Evolutionary conservation across 2,797 vertebrate genomes (phyloP), one percentile per base, ranked within the genome.

Genomic region (Podargus strigoides): DNA sequence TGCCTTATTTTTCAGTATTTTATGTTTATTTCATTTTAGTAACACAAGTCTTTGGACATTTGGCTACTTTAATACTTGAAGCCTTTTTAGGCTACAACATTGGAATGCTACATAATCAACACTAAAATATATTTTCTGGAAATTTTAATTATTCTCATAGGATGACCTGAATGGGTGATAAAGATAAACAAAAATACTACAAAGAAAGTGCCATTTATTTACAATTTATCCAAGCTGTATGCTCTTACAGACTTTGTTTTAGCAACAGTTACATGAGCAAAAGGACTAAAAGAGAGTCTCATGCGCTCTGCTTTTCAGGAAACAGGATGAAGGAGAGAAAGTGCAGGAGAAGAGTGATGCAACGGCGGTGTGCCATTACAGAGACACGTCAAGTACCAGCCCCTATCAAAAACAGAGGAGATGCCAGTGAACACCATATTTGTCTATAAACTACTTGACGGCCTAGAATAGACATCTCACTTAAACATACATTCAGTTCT

Each of bases 401-500:
- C 39, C 23, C 13, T 17, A 1, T 18, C 7, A 42, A 60, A 59
- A 62, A 2, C 7, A 50, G 39, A 42, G 27, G 24, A 36, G 47
- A 66, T 26, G 6, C 17, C 2, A 7, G 30, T 32, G 39, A 30
- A n/a, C n/a, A 28, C 14, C 42, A 6, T 9, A 18, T 19, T 73
- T 74, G 36, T 17, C 59, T 32, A 6, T 14, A 10, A 68, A 34
- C 22, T 50, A 10, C 16, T 68, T 66, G 50, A 76, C 49, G 76
- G n/a, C 15, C 23, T 19, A 34, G 32, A 66, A 19, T 1, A 68
- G 41, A 28, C 19, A 41, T 14, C 19, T 67, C 1, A 1, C 37
- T 39, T n/a, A 27, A 34, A 19, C 9, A n/a, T 6, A 12, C 0
- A 16, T 50, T 28, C 30, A 39, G 0, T 60, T 27, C 13, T 60